These are phyloP conservation scores for Zeugodacus cucurbitae DNA, from an alignment of 1,140 invertebrate species.

Conservation along the genomic window DNA sequence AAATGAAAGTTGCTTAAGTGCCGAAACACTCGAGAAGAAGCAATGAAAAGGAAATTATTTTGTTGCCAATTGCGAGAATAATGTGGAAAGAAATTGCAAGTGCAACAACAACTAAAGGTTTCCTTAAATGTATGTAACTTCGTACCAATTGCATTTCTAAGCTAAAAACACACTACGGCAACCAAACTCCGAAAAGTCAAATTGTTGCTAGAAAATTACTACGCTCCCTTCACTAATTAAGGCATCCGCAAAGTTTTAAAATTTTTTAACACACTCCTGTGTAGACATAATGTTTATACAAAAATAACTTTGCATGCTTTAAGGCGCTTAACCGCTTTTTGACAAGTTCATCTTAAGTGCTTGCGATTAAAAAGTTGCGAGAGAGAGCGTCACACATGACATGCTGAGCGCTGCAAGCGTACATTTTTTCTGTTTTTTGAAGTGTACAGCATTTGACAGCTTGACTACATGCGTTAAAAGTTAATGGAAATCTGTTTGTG, in stretches of 20 bases:
- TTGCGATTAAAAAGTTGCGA: neutral
- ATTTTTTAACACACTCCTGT: neutral
- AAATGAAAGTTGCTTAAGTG: neutral
- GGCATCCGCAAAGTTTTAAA: neutral
- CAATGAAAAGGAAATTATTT: slow-evolving; percentile 7
- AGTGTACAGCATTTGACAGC: neutral
- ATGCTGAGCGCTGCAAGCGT: neutral
- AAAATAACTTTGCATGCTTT: neutral
- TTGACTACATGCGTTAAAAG: neutral
- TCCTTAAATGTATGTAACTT: too few species aligned
- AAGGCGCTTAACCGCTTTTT: neutral
- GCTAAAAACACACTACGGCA: too few species aligned
- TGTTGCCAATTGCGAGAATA: neutral
- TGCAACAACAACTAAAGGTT: neutral
- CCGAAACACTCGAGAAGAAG: neutral
- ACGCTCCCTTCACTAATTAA: neutral
- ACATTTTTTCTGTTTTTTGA: neutral
- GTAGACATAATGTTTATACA: neutral
- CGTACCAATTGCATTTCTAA: too few species aligned
- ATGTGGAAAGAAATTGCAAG: neutral
- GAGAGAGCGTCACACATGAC: neutral
- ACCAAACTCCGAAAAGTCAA: too few species aligned
- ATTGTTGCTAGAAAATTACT: neutral
- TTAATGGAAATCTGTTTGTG: neutral
- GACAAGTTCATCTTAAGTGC: neutral